phyloP scores from a whole-genome alignment of 2,113 vertebrate genomes.

The Grantiella picta region DNA sequence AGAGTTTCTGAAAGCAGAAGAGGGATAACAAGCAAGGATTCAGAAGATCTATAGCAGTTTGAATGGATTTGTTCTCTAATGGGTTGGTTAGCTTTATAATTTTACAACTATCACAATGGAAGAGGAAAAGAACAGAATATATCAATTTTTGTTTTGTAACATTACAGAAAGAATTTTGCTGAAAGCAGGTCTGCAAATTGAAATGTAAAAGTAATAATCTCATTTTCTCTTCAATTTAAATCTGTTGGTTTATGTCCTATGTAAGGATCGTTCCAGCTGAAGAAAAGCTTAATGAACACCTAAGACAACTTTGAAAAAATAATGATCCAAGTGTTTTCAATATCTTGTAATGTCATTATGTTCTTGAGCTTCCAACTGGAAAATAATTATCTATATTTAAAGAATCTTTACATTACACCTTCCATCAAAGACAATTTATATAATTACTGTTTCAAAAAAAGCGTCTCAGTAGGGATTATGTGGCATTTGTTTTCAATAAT shows the following conservation, averaged over 20 bases:
- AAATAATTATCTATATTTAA: background rate
- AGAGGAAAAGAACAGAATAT: background rate
- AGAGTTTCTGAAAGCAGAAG: background rate
- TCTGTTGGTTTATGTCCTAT: background rate
- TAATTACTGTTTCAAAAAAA: background rate
- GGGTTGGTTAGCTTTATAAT: background rate
- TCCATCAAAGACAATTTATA: background rate
- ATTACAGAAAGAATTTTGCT: background rate
- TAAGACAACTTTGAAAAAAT: background rate
- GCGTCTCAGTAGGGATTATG: background rate
- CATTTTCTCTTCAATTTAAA: background rate
- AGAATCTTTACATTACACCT: background rate
- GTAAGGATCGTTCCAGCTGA: background rate
- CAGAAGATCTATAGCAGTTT: background rate
- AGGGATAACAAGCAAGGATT: background rate
- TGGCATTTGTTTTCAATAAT: background rate
- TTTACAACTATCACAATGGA: background rate
- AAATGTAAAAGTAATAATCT: background rate
- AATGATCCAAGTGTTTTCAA: background rate
- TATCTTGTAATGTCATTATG: background rate
- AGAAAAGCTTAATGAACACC: background rate
- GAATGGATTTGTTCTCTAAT: background rate
- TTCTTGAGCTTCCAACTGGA: background rate
- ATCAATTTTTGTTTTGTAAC: background rate
- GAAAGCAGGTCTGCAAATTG: background rate